Conservation (phyloP, 2,888 invertebrate genomes). For the Molorchus minor region DNA sequence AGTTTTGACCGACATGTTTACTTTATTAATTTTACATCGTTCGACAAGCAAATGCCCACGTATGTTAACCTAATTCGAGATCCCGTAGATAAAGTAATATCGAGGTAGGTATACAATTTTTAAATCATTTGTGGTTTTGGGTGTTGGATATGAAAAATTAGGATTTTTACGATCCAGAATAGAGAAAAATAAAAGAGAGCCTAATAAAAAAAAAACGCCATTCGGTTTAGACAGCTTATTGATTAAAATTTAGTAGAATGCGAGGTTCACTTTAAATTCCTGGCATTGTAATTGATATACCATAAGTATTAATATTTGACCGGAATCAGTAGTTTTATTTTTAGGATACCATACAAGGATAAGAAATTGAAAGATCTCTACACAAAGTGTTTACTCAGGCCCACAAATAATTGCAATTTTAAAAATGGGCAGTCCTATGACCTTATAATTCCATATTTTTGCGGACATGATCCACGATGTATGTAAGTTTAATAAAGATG, state of each 20-base stretch:
- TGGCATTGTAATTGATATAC: no score
- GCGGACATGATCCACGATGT: slow-evolving; percentile 70
- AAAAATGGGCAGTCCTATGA: slow-evolving; percentile 54
- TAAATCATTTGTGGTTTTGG: no score
- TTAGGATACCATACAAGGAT: slow-evolving; percentile 31
- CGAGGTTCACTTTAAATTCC: no score
- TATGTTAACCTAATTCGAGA: slow-evolving; percentile 70
- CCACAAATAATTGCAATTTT: slow-evolving; percentile 42
- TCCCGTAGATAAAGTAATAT: slow-evolving; percentile 66
- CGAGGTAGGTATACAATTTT: slow-evolving; percentile 63
- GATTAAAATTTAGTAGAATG: no score
- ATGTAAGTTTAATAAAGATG: slow-evolving; percentile 61
- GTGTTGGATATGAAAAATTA: no score
- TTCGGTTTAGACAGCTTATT: no score
- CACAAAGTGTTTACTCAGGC: slow-evolving; percentile 40
- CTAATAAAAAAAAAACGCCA: no score
- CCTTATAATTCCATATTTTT: slow-evolving; percentile 70
- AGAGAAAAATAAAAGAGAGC: no score
- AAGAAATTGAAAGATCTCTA: slow-evolving; percentile 34
- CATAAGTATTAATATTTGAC: no score
- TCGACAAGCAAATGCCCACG: slow-evolving; percentile 67
- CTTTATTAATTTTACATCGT: slow-evolving; percentile 70
- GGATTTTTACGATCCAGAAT: no score
- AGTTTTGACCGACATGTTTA: slow-evolving; percentile 70
- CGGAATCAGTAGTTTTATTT: slow-evolving; percentile 10